phyloP scores from a whole-genome alignment of 2,113 vertebrate species.

The Sebastes fasciatus region DNA sequence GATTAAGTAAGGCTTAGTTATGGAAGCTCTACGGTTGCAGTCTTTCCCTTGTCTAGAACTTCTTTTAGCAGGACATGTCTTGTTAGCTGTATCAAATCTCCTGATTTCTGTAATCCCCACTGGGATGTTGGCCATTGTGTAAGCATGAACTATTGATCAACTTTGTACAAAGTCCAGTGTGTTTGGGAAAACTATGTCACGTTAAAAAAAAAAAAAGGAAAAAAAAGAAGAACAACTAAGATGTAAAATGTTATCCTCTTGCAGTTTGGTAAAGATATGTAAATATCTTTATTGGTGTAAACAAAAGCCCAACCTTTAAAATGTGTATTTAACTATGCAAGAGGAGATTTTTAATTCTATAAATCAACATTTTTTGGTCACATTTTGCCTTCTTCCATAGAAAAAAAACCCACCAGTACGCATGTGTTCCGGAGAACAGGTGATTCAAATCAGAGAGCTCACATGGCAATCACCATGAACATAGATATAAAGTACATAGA shows the following conservation, averaged over 20 bases:
- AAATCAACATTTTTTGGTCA: background rate
- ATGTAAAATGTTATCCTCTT: background rate
- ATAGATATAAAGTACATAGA: background rate
- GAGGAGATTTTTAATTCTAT: background rate
- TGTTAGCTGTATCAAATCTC: slow-evolving; percentile 18
- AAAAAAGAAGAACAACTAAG: background rate
- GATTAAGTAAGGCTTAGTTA: slow-evolving; percentile 70
- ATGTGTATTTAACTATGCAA: background rate
- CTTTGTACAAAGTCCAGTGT: slow-evolving; percentile 16
- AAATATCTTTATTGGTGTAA: background rate
- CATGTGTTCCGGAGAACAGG: background rate
- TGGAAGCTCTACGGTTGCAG: slow-evolving; percentile 36
- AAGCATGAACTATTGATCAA: slow-evolving; percentile 27
- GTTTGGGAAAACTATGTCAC: background rate
- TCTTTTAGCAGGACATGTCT: slow-evolving; percentile 38
- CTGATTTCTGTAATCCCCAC: slow-evolving; percentile 25
- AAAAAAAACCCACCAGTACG: background rate
- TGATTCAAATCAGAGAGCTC: background rate
- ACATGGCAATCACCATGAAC: background rate
- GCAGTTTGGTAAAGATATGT: background rate
- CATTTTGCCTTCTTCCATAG: background rate
- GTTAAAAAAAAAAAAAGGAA: background rate
- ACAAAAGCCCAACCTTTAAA: slow-evolving; percentile 5
- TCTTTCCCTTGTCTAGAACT: slow-evolving; percentile 35
- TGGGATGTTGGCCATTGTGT: slow-evolving; percentile 8